These are phyloP conservation scores for Mystacides longicornis DNA, from an alignment of 2,888 invertebrate species.

Conservation along the genomic window DNA sequence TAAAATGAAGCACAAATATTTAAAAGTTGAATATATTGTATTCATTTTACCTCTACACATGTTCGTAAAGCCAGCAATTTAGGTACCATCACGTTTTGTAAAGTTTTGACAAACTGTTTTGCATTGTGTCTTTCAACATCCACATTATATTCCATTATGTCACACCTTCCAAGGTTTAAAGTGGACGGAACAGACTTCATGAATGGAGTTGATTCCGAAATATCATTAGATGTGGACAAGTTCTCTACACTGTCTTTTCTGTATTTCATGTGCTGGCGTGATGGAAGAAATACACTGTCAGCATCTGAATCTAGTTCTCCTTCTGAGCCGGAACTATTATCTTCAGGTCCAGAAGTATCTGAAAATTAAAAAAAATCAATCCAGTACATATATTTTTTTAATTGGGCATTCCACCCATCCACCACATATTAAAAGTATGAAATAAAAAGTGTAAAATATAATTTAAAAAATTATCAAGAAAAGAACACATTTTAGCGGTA, in stretches of 20 bases:
- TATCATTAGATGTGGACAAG: conserved; percentile 11
- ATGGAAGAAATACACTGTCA: conserved; percentile 45
- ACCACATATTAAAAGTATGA: no score
- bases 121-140: conserved; percentile 85
- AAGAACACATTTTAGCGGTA: no score
- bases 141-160: conserved; percentile 59
- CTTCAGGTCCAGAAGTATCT: conserved; percentile 62
- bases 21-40: no score
- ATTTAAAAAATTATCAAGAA: no score
- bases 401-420: no score
- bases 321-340: conserved; percentile 45
- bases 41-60: conserved; percentile 59
- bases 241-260: conserved; percentile 29
- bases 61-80: conserved; percentile 67
- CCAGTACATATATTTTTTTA: no score
- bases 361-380: conserved; percentile 7
- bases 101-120: conserved; percentile 69
- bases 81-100: conserved; percentile 68
- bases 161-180: conserved; percentile 45
- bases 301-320: conserved; percentile 46
- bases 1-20: no score
- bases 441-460: no score
- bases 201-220: conserved; percentile 30
- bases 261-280: conserved; percentile 37
- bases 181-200: conserved; percentile 42